phyloP scores from a whole-genome alignment of 2,888 invertebrate genomes.

The Cosmia pyralina region DNA sequence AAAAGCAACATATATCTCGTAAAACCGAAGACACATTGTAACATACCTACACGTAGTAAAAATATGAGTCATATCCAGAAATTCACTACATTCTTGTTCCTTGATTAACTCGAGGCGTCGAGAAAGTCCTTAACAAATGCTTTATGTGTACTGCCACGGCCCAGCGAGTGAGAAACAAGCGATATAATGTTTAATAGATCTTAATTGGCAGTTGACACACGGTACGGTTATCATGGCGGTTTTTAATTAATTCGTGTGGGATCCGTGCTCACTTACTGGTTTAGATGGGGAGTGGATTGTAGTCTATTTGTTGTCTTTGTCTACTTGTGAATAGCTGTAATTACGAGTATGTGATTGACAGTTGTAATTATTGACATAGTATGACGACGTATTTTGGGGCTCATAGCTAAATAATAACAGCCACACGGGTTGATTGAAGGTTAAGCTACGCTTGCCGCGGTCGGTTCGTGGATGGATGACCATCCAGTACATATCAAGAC shows the following conservation, averaged over 20 bases:
- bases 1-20: neutral
- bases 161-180: constrained; percentile 78
- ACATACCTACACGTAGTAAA: neutral
- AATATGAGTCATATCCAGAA: constrained; percentile 31
- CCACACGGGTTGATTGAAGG: no score
- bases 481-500: no score
- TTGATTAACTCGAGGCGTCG: constrained; percentile 76
- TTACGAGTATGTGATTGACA: neutral
- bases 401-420: no score
- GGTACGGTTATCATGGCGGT: constrained; percentile 53
- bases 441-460: no score
- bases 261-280: constrained; percentile 54
- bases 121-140: constrained; percentile 82
- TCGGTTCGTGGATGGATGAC: no score
- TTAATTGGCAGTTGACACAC: constrained; percentile 82
- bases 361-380: neutral
- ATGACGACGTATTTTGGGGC: neutral
- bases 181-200: constrained; percentile 81
- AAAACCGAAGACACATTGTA: neutral
- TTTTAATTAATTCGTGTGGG: constrained; percentile 68
- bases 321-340: neutral
- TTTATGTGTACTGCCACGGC: constrained; percentile 79
- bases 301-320: constrained; percentile 7
- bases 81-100: constrained; percentile 12
- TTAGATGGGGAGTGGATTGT: neutral